Conservation (phyloP, 2,797 vertebrate species). For the Scolopax bukidnonensis region DNA sequence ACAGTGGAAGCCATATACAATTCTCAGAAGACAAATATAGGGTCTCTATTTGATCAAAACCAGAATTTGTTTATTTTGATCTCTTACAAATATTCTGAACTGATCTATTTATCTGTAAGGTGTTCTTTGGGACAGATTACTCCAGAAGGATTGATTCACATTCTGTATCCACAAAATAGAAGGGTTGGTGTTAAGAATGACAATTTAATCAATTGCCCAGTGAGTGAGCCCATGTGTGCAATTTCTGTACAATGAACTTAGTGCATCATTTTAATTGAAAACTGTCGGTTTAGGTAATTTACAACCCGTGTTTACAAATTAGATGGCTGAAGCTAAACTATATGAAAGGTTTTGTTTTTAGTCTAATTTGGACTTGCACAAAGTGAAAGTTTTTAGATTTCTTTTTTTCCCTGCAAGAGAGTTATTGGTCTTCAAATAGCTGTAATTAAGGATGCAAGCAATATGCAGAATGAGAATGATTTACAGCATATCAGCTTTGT, state of each 20-base stretch:
- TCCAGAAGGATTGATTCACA: not conserved
- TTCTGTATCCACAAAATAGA: not conserved
- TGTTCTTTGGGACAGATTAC: not conserved
- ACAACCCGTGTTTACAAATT: constrained; percentile 32
- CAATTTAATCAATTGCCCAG: constrained; percentile 19
- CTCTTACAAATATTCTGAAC: not conserved
- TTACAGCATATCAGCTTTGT: constrained; percentile 22
- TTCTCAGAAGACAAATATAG: not conserved
- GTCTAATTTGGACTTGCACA: not conserved
- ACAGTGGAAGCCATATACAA: not conserved
- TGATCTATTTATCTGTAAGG: not conserved
- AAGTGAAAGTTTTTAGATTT: constrained; percentile 32
- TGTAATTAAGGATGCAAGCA: constrained; percentile 45
- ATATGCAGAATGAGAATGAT: constrained; percentile 10
- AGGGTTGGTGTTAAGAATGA: not conserved
- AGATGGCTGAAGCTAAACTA: not conserved
- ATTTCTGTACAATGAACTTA: not conserved
- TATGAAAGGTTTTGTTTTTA: constrained; percentile 13
- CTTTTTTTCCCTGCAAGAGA: not conserved
- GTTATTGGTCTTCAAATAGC: not conserved
- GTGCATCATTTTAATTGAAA: constrained; percentile 3
- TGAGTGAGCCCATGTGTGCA: not conserved
- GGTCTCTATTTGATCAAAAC: not conserved
- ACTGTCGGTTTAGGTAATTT: constrained; percentile 10
- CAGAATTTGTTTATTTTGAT: not conserved